Evolutionary conservation across 1,140 invertebrate genomes (phyloP).

Genomic region (Drosophila murphyi): DNA sequence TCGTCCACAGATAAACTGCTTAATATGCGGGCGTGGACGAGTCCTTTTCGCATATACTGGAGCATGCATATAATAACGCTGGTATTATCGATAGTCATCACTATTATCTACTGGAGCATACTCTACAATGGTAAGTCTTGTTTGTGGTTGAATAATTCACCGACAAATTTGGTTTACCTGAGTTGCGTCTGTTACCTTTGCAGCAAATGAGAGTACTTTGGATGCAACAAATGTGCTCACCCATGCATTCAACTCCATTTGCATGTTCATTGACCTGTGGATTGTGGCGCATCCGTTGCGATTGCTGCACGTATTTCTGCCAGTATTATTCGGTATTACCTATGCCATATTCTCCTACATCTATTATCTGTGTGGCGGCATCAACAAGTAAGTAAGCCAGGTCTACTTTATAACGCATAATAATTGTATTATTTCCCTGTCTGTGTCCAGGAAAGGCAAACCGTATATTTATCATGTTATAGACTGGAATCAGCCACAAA

Average conservation of each 20-base stretch:
- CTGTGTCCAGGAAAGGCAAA: constrained; percentile 85
- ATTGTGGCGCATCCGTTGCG: constrained; percentile 89
- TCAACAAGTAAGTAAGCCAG: constrained; percentile 85
- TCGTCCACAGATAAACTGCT: constrained; percentile 67
- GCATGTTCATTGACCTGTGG: constrained; percentile 90
- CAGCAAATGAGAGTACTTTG: constrained; percentile 67
- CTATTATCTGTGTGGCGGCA: constrained; percentile 90
- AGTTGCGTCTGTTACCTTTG: not conserved
- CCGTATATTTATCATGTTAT: constrained; percentile 89
- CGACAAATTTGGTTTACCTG: not conserved
- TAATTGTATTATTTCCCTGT: not conserved
- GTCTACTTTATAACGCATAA: not conserved
- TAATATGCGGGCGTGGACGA: constrained; percentile 65
- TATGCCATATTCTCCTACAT: constrained; percentile 90
- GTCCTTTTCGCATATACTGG: constrained; percentile 87
- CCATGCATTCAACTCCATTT: constrained; percentile 90
- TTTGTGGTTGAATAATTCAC: not conserved
- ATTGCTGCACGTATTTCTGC: constrained; percentile 89
- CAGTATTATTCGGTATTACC: constrained; percentile 86
- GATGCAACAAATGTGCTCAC: constrained; percentile 88
- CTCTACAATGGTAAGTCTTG: constrained; percentile 86
- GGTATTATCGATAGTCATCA: constrained; percentile 86
- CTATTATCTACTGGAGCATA: constrained; percentile 87
- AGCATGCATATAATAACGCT: constrained; percentile 86
- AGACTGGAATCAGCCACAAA: constrained; percentile 87